phyloP scores from a whole-genome alignment of 2,888 invertebrate genomes.

The Rhamnusium bicolor region DNA sequence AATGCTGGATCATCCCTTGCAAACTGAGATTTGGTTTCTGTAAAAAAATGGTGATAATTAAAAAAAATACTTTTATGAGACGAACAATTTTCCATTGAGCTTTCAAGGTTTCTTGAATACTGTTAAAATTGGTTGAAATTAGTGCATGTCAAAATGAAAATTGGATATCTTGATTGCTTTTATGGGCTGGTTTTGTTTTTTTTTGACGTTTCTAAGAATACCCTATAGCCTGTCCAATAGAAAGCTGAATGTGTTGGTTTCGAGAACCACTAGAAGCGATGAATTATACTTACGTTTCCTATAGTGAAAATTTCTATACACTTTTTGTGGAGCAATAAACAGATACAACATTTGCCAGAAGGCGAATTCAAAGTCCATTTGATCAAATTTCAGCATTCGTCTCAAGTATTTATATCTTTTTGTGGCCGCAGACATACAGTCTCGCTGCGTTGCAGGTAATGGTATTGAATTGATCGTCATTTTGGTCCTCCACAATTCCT shows the following conservation, averaged over 20 bases:
- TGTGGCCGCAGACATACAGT: conserved; percentile 87
- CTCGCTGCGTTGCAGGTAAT: conserved; percentile 80
- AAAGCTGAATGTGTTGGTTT: no score
- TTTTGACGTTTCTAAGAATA: no score
- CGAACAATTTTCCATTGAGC: no score
- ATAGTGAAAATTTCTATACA: conserved; percentile 97
- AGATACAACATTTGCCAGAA: conserved; percentile 98
- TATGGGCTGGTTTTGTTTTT: no score
- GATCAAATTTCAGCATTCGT: conserved; percentile 89
- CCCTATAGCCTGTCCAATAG: no score
- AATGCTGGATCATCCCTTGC: conserved; percentile 99
- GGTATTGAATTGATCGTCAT: conserved; percentile 27
- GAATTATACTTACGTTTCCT: conserved; percentile 89
- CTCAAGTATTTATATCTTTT: conserved; percentile 91
- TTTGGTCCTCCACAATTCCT: neutral
- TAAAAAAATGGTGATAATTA: neutral
- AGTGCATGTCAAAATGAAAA: no score
- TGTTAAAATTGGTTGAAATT: no score
- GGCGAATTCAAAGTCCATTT: conserved; percentile 99
- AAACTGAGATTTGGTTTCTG: conserved; percentile 98
- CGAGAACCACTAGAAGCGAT: no score
- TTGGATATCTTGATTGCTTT: no score
- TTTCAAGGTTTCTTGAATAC: no score
- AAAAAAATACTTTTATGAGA: no score
- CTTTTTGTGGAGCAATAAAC: conserved; percentile 95